Evolutionary conservation across 2,797 vertebrate species (phyloP).

Genomic region (Phoeniculus purpureus): DNA sequence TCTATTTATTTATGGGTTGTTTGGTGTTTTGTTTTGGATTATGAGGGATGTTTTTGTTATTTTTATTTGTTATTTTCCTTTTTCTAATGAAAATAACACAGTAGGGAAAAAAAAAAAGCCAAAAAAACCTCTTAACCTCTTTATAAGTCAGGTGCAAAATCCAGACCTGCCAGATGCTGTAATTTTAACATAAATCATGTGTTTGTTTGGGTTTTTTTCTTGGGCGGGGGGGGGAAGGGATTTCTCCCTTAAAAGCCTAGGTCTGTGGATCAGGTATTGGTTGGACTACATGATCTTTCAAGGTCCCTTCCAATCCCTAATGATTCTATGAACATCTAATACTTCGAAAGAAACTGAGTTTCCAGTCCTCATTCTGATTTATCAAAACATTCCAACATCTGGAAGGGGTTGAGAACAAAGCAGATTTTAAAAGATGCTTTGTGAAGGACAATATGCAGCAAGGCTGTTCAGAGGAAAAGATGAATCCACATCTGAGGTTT

Average conservation of each 20-base stretch:
- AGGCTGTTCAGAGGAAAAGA: background rate
- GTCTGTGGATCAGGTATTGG: background rate
- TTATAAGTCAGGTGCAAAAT: background rate
- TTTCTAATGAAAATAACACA: background rate
- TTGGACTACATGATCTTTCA: no score
- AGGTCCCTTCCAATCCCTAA: no score
- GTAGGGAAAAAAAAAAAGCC: background rate
- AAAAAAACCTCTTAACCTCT: no score
- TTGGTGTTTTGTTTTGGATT: background rate
- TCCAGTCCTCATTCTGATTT: background rate
- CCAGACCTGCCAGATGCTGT: background rate
- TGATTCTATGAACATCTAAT: background rate
- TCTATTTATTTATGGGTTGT: background rate
- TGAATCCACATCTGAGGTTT: background rate
- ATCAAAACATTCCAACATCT: background rate
- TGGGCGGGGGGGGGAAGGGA: no score
- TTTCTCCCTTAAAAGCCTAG: background rate
- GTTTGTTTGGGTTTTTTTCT: background rate
- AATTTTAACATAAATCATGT: background rate
- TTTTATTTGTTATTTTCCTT: background rate
- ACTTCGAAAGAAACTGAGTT: background rate
- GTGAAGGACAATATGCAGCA: background rate
- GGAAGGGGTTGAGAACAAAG: background rate
- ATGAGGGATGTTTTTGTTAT: rapidly evolving
- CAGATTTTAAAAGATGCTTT: background rate